A percentile compares a stretch with the other conserved stretches of the same genome.
These are phyloP conservation scores for Lasius platythorax DNA, from an alignment of 2,888 invertebrate species.

Conservation along the genomic window DNA sequence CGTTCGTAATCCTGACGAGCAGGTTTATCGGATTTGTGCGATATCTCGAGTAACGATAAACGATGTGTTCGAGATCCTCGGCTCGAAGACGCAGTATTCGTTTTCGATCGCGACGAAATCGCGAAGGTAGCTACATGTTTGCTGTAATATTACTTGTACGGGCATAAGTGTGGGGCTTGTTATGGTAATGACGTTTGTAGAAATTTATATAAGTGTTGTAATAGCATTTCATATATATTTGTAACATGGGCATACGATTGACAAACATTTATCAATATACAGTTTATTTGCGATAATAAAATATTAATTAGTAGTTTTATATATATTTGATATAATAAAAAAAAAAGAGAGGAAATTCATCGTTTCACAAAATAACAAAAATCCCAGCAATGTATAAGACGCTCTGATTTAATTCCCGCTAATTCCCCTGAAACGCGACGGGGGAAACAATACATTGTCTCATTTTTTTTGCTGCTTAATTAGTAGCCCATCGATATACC, in stretches of 20 bases:
- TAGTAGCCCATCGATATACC: not conserved
- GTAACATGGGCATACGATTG: slow-evolving; percentile 3
- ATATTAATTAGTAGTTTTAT: not conserved
- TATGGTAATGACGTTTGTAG: slow-evolving; percentile 22
- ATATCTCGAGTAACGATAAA: slow-evolving; percentile 37
- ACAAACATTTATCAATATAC: not conserved
- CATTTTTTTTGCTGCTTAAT: slow-evolving; percentile 31
- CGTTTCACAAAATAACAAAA: not conserved
- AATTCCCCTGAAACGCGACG: not conserved
- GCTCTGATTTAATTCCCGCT: slow-evolving; percentile 7
- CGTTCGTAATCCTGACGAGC: slow-evolving; percentile 14
- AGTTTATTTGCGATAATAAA: not conserved
- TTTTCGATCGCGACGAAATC: slow-evolving; percentile 34
- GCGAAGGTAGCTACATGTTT: not conserved
- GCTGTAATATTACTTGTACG: slow-evolving; percentile 12
- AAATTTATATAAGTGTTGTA: slow-evolving; percentile 21
- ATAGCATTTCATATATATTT: slow-evolving; percentile 14
- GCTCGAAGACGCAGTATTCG: not conserved
- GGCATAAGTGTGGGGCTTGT: not conserved
- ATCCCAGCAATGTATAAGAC: not conserved
- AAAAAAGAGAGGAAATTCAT: not conserved
- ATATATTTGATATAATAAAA: not conserved
- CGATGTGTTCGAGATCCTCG: slow-evolving; percentile 10
- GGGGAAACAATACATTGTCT: slow-evolving; percentile 20
- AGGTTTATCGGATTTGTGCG: slow-evolving; percentile 29